phyloP scores from a whole-genome alignment of 2,888 invertebrate species.

The Drosophila mettleri region DNA sequence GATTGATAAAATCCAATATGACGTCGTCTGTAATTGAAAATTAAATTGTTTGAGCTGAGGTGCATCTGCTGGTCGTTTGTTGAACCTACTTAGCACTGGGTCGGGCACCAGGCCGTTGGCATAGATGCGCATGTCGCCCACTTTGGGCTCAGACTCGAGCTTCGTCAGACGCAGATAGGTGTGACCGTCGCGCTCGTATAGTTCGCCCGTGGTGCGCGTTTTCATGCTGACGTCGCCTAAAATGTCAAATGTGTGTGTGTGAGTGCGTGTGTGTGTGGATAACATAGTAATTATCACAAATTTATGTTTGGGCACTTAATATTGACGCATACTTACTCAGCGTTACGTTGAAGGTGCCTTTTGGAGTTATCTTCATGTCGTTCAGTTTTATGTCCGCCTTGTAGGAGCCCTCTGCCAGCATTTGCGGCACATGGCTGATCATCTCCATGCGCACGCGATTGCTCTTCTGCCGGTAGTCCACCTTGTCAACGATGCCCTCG shows the following conservation, averaged over 20 bases:
- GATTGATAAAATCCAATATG: constrained; percentile 86
- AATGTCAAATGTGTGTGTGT: constrained; percentile 13
- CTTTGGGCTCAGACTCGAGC: constrained; percentile 88
- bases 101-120: constrained; percentile 88
- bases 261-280: not conserved
- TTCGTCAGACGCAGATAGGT: constrained; percentile 87
- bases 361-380: constrained; percentile 87
- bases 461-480: constrained; percentile 84
- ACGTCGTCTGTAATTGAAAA: constrained; percentile 71
- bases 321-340: constrained; percentile 86
- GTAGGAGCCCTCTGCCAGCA: constrained; percentile 87
- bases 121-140: constrained; percentile 87
- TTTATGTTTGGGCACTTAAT: not conserved
- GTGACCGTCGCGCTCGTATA: constrained; percentile 86
- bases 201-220: constrained; percentile 87
- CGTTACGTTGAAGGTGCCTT: constrained; percentile 87
- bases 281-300: constrained; percentile 14
- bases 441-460: constrained; percentile 87
- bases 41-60: not conserved
- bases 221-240: constrained; percentile 87
- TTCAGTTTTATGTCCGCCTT: constrained; percentile 88
- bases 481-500: constrained; percentile 86
- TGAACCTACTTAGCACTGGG: constrained; percentile 88
- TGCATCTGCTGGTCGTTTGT: not conserved
- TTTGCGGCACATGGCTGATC: constrained; percentile 86